Conservation (phyloP, 2,797 vertebrate genomes). For the Loriculus beryllinus region DNA sequence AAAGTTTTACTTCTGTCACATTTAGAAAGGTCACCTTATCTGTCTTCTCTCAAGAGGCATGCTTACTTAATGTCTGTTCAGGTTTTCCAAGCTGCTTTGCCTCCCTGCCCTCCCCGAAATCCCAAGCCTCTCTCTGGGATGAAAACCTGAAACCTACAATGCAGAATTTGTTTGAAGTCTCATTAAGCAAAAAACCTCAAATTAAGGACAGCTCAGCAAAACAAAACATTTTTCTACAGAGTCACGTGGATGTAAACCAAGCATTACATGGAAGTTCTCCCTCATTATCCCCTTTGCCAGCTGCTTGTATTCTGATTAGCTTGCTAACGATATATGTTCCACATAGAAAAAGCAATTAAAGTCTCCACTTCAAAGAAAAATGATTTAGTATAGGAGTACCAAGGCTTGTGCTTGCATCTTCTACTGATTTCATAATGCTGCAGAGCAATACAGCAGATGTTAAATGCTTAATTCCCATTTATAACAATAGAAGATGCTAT, state of each 20-base stretch:
- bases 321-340: constrained; percentile 37
- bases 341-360: constrained; percentile 42
- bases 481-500: not conserved
- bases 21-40: not conserved
- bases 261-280: not conserved
- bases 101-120: not conserved
- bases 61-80: constrained; percentile 6
- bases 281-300: constrained; percentile 43
- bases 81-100: not conserved
- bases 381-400: not conserved
- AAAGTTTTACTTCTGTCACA: constrained; percentile 8
- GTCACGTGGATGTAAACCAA: constrained; percentile 9
- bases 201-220: constrained; percentile 59
- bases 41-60: constrained; percentile 27
- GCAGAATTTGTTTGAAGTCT: constrained; percentile 58
- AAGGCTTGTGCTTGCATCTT: not conserved
- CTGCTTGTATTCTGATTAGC: constrained; percentile 15
- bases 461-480: not conserved
- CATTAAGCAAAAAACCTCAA: constrained; percentile 50
- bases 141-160: constrained; percentile 54
- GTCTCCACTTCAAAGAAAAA: constrained; percentile 55
- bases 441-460: not conserved
- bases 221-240: constrained; percentile 54
- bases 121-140: constrained; percentile 38
- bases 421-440: not conserved